Evolutionary conservation across 2,113 vertebrate genomes (phyloP).

Genomic region (Rhinichthys klamathensis): DNA sequence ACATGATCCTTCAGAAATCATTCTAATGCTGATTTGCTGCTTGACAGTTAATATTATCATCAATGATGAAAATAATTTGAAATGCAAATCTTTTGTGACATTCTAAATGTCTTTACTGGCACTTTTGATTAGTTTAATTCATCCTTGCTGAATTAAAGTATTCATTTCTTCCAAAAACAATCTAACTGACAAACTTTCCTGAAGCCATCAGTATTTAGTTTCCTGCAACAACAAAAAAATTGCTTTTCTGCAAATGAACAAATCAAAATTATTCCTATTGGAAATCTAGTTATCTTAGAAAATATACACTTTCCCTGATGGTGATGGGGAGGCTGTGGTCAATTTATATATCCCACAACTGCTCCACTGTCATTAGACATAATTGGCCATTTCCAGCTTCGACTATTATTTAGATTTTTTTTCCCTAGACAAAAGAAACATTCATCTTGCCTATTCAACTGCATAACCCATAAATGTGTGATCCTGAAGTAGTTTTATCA

Average conservation of each 20-base stretch:
- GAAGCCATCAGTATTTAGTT: neutral
- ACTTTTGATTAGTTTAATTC: neutral
- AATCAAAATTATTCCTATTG: neutral
- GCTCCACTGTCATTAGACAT: neutral
- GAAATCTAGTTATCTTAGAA: neutral
- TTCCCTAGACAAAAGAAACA: neutral
- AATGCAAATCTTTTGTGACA: too few species aligned
- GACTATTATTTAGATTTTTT: neutral
- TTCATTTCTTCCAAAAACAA: neutral
- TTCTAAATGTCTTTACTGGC: neutral
- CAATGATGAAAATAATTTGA: neutral
- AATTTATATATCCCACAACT: neutral
- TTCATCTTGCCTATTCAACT: neutral
- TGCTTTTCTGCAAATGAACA: neutral
- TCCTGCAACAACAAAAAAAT: neutral
- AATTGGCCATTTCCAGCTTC: neutral
- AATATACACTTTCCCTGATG: neutral
- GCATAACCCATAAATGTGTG: neutral
- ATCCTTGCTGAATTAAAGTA: neutral
- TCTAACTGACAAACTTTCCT: neutral
- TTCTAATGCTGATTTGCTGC: neutral
- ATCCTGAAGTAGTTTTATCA: neutral
- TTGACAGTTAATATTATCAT: neutral
- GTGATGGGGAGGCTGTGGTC: neutral
- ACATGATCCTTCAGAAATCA: neutral